phyloP scores from a whole-genome alignment of 2,113 vertebrate species.

The Neodontobutis hainanensis region DNA sequence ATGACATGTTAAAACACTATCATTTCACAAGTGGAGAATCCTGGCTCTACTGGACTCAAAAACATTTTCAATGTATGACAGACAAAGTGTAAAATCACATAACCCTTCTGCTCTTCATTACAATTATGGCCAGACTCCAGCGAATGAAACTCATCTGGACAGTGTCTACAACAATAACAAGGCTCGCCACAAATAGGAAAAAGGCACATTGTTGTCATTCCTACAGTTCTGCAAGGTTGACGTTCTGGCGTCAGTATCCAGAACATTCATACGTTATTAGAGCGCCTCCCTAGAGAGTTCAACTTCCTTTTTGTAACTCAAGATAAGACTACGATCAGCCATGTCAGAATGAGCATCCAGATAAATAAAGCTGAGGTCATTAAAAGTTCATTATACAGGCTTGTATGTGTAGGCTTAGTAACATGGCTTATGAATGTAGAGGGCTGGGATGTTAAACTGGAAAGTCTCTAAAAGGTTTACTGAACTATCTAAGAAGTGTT shows the following conservation, averaged over 20 bases:
- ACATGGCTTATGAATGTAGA: slow-evolving; percentile 15
- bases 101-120: slow-evolving; percentile 18
- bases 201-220: slow-evolving; percentile 50
- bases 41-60: not conserved
- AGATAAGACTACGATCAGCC: slow-evolving; percentile 9
- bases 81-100: slow-evolving; percentile 15
- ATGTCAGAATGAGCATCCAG: not conserved
- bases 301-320: slow-evolving; percentile 39
- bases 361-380: slow-evolving; percentile 7
- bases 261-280: slow-evolving; percentile 31
- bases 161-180: slow-evolving; percentile 25
- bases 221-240: slow-evolving; percentile 18
- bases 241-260: slow-evolving; percentile 34
- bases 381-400: not conserved
- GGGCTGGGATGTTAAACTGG: too few species aligned
- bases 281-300: slow-evolving; percentile 25
- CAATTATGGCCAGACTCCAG: slow-evolving; percentile 33
- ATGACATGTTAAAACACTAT: slow-evolving; percentile 7
- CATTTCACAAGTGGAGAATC: slow-evolving; percentile 15
- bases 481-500: not conserved
- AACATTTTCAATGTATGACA: slow-evolving; percentile 11
- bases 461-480: too few species aligned
- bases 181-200: slow-evolving; percentile 27
- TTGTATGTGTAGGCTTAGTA: not conserved
- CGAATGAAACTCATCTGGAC: slow-evolving; percentile 23